Base-by-base conservation (phyloP, 2,888 invertebrate species). In the Mycalesis mineus region DNA sequence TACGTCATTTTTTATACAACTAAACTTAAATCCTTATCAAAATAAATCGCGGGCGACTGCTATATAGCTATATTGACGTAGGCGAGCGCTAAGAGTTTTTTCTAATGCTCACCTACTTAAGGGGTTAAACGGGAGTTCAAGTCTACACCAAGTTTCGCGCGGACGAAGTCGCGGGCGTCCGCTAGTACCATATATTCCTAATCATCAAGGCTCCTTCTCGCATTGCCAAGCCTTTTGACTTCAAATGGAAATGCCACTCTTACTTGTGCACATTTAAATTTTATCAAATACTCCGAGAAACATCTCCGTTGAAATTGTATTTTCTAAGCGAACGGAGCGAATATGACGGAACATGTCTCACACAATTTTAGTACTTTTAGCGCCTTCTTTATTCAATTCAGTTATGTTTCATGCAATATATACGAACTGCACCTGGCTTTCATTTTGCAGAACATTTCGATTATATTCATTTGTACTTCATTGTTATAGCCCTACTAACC, bases 251-350 rank as follows among this genome's bases (percentile, higher is more conserved):
- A 65, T 40, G 58, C 55, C 61, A 60, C 57, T 59, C 58, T 58
- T 55, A 63, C 62, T 57, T 48, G 37, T 48, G 59, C 56, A 42
- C 59, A 65, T 66, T 64, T 65, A 66, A 66, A 65, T 66, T 65
- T 66, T 58, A 66, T 66, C 62, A 65, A 61, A 64, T 59, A 60
- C 57, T 51, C 51, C n/a, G 45, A 41, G 49, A 48, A 55, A 52
- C 52, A 44, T 55, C 53, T 58, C 22, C 48, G 49, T 60, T 36
- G 54, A 66, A 68, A 67, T 64, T 65, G 60, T 65, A 64, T 67
- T 66, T 68, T 62, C 58, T 60, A 45, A 37, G 51, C 55, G 60
- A 64, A 45, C 58, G 60, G 44, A 64, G 54, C 57, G 55, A 60
- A 60, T 61, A 59, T 60, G 63, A 63, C 55, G 45, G 56, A 55